Evolutionary conservation across 2,888 invertebrate genomes (phyloP), one percentile per base, ranked within the genome.

Genomic region (Dicycla oo): DNA sequence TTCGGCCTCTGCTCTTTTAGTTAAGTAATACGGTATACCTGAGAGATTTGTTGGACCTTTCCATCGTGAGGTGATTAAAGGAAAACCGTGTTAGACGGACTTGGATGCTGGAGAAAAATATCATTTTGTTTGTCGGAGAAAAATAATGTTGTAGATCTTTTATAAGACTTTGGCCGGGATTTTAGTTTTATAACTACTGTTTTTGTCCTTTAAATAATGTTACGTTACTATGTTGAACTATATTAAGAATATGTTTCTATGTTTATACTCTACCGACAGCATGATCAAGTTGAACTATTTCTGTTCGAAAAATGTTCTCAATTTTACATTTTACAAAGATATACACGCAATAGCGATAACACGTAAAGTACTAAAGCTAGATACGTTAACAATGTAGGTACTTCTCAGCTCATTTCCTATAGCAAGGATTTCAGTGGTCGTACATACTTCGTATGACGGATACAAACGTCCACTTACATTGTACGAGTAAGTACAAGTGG

Each of bases 1-100:
- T 89, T 88, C 86, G 88, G 83, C 87, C 87, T 86, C 81, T 86
- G 84, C 82, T 82, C 78, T 80, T 88, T 87, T 81, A 86, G 82
- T 85, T 86, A 88, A 88, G 89, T 88, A 90, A 91, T 91, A 88
- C 83, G 86, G 90, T 88, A 87, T 91, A 90, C 90, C 91, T 89
- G 85, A 82, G 83, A 87, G 87, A 87, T 88, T 90, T 88, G 83
- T 84, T 82, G 84, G 87, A 88, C 88, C 90, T 88, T 90, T 90
- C 86, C 82, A 18, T 83, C 18, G 86, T 88, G 80, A 87, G 85
- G 86, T 90, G 89, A 91, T 92, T 90, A 91, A 88, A 90, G 88
- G 85, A 86, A 89, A 91, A 89, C 86, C 88, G 88, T 87, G 86
- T 83, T 83, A 75, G 68, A 58, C 56, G 58, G 69, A 78, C 60